Conservation (phyloP, 2,888 invertebrate genomes). For the Germaria angustata region DNA sequence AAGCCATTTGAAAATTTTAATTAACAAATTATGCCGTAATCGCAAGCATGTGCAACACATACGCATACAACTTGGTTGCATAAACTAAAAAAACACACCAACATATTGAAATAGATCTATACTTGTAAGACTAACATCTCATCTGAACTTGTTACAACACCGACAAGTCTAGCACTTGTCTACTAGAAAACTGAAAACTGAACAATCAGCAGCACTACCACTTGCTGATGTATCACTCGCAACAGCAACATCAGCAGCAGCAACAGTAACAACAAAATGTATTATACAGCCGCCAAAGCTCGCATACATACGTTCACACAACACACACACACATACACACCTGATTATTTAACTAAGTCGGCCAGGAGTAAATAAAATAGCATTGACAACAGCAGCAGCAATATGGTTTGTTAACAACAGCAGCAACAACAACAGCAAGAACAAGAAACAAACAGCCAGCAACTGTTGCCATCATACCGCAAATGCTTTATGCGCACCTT, state of each 20-base stretch:
- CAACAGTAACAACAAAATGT: constrained; percentile 41
- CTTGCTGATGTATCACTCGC: constrained; percentile 48
- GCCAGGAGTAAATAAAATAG: constrained; percentile 31
- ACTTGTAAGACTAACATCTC: constrained; percentile 51
- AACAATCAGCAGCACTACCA: constrained; percentile 52
- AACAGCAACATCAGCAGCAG: constrained; percentile 21
- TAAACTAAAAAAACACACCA: not conserved
- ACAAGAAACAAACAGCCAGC: constrained; percentile 53
- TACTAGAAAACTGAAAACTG: constrained; percentile 43
- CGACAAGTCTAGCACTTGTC: constrained; percentile 65
- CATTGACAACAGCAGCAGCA: constrained; percentile 37
- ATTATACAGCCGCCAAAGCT: constrained; percentile 32
- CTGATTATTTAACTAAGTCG: constrained; percentile 31
- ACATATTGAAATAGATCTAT: constrained; percentile 25
- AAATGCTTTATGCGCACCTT: constrained; percentile 69
- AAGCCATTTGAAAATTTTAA: constrained; percentile 62
- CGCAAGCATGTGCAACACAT: constrained; percentile 41
- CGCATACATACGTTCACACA: not conserved
- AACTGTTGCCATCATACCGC: constrained; percentile 66
- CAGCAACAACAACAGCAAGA: constrained; percentile 61
- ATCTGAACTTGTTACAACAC: constrained; percentile 63
- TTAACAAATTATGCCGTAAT: constrained; percentile 65
- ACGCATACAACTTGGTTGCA: constrained; percentile 18
- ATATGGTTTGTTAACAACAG: constrained; percentile 62
- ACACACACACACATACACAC: not conserved